Conservation (phyloP, 2,888 invertebrate genomes). For the Anagyrus pseudococci region DNA sequence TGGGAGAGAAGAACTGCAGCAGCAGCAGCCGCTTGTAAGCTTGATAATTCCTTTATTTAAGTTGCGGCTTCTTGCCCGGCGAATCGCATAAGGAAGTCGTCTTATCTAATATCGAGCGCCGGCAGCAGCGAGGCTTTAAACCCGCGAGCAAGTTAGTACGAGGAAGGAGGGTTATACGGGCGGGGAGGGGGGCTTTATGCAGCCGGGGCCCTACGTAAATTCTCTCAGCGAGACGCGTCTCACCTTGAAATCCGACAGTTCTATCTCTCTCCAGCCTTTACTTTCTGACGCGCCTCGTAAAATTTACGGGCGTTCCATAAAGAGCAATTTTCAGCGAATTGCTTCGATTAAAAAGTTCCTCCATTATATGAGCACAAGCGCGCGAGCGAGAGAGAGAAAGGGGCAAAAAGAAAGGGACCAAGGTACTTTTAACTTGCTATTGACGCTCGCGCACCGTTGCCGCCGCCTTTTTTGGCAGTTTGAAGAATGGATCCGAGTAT, state of each 20-base stretch:
- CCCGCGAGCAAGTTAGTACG: too few species aligned
- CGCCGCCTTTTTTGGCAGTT: slow-evolving; percentile 7
- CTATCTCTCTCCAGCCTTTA: too few species aligned
- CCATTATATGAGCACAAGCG: slow-evolving; percentile 22
- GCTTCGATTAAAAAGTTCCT: slow-evolving; percentile 36
- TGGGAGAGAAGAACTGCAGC: too few species aligned
- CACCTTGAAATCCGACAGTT: slow-evolving; percentile 33
- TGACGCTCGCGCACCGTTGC: slow-evolving; percentile 20
- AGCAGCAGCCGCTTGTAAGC: too few species aligned
- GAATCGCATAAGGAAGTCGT: too few species aligned
- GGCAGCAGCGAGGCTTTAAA: too few species aligned
- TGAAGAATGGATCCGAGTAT: slow-evolving; percentile 16
- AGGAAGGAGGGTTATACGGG: too few species aligned
- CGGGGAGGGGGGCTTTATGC: too few species aligned
- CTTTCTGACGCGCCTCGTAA: slow-evolving; percentile 21
- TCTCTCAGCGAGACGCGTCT: neutral
- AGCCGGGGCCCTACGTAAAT: too few species aligned
- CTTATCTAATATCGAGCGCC: too few species aligned
- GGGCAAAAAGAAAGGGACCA: neutral
- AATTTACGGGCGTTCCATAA: slow-evolving; percentile 25
- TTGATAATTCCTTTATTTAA: too few species aligned
- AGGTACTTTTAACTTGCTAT: slow-evolving; percentile 24
- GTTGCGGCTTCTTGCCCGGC: too few species aligned
- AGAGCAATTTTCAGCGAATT: slow-evolving; percentile 31
- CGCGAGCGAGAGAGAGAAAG: neutral